Conservation (phyloP, 2,113 vertebrate genomes). For the Cervus canadensis region DNA sequence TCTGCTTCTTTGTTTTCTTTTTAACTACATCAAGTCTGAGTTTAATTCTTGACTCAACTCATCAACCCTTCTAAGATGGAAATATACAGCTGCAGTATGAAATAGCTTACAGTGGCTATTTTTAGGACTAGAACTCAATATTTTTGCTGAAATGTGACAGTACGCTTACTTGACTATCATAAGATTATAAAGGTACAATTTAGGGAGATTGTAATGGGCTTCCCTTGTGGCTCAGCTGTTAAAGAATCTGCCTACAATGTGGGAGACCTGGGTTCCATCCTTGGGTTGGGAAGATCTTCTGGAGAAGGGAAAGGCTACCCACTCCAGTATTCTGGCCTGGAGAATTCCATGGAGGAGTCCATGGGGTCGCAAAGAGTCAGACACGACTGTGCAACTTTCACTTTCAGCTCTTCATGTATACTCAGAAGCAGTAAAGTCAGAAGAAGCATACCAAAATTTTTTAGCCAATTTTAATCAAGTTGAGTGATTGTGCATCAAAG, state of each 20-base stretch:
- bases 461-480: not conserved
- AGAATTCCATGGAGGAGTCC: not conserved
- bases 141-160: not conserved
- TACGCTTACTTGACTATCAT: conserved; percentile 40
- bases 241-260: not conserved
- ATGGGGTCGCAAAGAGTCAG: not conserved
- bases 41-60: not conserved
- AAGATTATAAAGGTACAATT: not conserved
- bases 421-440: not conserved
- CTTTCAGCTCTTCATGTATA: not conserved
- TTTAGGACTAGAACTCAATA: not conserved
- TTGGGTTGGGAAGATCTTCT: not conserved
- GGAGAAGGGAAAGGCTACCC: not conserved
- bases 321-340: not conserved
- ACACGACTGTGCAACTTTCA: not conserved
- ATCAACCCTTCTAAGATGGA: not conserved
- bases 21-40: conserved; percentile 8
- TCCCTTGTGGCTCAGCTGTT: not conserved
- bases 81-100: not conserved
- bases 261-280: not conserved
- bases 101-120: not conserved
- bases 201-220: not conserved
- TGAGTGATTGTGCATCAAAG: not conserved
- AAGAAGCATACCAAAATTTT: not conserved
- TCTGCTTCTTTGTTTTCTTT: conserved; percentile 14